Evolutionary conservation across 2,888 invertebrate genomes (phyloP).

Genomic region (Chloroclysta siterata): DNA sequence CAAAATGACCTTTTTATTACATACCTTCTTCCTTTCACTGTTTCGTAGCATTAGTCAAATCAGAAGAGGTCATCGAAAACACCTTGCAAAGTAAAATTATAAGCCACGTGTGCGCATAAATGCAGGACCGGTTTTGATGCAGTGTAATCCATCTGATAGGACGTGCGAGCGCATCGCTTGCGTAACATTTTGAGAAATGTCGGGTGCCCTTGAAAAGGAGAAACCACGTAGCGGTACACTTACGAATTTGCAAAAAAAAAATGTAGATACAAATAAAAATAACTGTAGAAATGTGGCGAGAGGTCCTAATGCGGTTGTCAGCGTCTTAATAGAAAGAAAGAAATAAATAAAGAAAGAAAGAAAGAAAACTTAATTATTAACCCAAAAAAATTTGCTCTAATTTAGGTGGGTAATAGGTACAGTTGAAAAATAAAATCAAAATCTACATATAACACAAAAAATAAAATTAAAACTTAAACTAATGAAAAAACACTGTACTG

Average conservation of each 20-base stretch:
- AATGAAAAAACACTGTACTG: too few species aligned
- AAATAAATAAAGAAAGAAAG: too few species aligned
- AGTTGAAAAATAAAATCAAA: too few species aligned
- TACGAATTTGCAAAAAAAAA: background rate
- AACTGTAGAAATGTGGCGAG: too few species aligned
- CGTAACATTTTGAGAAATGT: conserved; percentile 11
- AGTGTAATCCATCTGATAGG: conserved; percentile 21
- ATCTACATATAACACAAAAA: too few species aligned
- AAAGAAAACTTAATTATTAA: too few species aligned
- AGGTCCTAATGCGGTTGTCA: too few species aligned
- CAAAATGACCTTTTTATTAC: background rate
- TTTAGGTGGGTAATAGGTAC: too few species aligned
- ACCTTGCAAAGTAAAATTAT: conserved; percentile 18
- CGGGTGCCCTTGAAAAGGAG: conserved; percentile 16
- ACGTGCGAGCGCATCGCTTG: conserved; percentile 19
- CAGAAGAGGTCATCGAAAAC: conserved; percentile 19
- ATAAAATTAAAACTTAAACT: too few species aligned
- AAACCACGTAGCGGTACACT: background rate
- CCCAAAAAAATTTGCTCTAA: too few species aligned
- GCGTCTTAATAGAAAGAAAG: too few species aligned
- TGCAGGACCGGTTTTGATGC: conserved; percentile 27
- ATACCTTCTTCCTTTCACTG: conserved; percentile 4
- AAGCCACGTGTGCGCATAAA: conserved; percentile 23
- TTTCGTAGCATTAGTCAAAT: conserved; percentile 13
- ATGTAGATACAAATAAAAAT: too few species aligned